Percentiles rank a stretch among this genome's conserved stretches.
Conservation (phyloP, 2,888 invertebrate genomes). For the Sipha maydis region DNA sequence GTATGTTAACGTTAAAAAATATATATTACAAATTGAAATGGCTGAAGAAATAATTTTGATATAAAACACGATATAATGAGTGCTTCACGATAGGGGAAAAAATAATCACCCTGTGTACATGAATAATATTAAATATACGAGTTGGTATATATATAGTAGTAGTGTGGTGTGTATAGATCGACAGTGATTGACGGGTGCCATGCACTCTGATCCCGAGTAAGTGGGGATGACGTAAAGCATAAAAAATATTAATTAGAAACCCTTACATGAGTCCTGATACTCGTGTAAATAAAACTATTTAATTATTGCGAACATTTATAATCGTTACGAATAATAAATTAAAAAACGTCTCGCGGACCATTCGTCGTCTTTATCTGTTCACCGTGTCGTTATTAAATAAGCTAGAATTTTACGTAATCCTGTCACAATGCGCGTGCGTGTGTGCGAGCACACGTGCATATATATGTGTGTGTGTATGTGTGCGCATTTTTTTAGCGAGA, state of each 20-base stretch:
- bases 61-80: too few species aligned
- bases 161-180: too few species aligned
- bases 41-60: too few species aligned
- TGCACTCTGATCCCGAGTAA: neutral
- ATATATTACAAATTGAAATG: too few species aligned
- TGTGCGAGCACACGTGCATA: too few species aligned
- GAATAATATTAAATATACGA: too few species aligned
- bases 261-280: neutral
- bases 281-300: neutral
- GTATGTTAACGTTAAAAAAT: too few species aligned
- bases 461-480: too few species aligned
- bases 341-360: neutral
- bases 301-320: neutral
- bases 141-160: neutral
- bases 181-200: neutral
- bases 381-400: neutral
- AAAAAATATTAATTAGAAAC: neutral
- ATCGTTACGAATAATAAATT: neutral
- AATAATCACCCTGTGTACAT: too few species aligned
- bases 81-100: too few species aligned
- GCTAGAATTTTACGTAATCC: too few species aligned
- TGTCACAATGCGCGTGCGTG: too few species aligned
- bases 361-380: neutral
- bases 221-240: neutral
- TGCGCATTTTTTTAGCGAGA: neutral